Base-by-base conservation (phyloP, 2,888 invertebrate species). In the Mesorhabditis belari region DNA sequence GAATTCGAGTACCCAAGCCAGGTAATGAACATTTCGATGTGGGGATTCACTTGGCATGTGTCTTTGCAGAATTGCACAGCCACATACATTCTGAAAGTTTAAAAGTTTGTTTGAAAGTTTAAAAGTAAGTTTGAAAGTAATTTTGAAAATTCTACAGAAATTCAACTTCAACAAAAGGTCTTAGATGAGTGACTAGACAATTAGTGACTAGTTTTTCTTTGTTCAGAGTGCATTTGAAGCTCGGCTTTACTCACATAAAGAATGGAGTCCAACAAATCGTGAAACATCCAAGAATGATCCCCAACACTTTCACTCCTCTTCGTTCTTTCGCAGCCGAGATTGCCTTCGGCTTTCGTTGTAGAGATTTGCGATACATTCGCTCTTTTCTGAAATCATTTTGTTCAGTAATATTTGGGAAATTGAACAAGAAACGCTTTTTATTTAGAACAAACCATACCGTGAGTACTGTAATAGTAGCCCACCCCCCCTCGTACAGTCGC, bases 1-100 rank as follows among this genome's bases (percentile, higher is more conserved):
- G 77, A 77, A 59, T 80, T 77, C 25, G 72, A 73, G 68, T 79
- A 79, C 9, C 78, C 78, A 23, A 80, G 61, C 79, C 79, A 80
- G 4, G 80, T 80, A 55, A 81, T 81, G 66, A 81, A 81, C 78
- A 78, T 77, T 62, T 81, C 80, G 50, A 80, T 75, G 63, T 80
- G 80, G 5, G 74, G 72, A 53, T 79, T 80, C 4, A 76, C 65
- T 64, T 75, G 65, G 62, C 71, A 73, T 9, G 49, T 77, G 5
- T 66, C 64, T 27, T 69, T 66, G 63, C 80, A 80, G 60, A 80
- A 81, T 56, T 80, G 77, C 1, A 76, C 74, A 19, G 78, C 59
- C 3, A 81, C 75, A 65, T 80, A 80, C 80, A 81, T 81, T 57
- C 75, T 77, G 54, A 62, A 69, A 62, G 49, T 4, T 27, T n/a